These are phyloP conservation scores for Simalia tracyae DNA, from an alignment of 2,797 vertebrate genomes.

Conservation along the genomic window DNA sequence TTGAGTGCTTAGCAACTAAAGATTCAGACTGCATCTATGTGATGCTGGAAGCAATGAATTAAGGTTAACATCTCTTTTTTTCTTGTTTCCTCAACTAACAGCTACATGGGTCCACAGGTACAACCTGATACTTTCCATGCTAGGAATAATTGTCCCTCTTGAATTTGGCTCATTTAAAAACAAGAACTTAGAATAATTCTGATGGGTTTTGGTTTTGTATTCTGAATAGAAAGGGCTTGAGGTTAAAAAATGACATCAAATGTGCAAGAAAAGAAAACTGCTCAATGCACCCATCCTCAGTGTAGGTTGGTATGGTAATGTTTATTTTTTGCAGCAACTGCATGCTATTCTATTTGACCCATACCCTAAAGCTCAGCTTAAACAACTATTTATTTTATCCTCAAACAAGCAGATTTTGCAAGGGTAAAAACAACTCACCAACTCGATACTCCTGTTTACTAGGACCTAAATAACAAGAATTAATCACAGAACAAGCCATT, in stretches of 20 bases:
- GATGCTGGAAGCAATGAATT: background rate
- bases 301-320: background rate
- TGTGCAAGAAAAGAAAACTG: background rate
- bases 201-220: background rate
- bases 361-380: background rate
- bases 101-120: background rate
- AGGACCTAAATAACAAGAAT: background rate
- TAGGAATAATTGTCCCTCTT: background rate
- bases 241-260: background rate
- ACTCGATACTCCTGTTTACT: background rate
- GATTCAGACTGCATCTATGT: background rate
- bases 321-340: background rate
- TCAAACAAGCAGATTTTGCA: background rate
- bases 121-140: background rate
- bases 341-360: background rate
- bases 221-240: background rate
- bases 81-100: background rate
- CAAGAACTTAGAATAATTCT: background rate
- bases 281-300: background rate
- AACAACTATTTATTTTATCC: background rate
- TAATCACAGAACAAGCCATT: background rate
- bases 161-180: background rate
- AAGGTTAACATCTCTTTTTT: background rate
- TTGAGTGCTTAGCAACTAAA: background rate
- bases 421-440: background rate